These are phyloP conservation scores for Raillietiella orientalis DNA, from an alignment of 2,888 invertebrate species.

Conservation along the genomic window DNA sequence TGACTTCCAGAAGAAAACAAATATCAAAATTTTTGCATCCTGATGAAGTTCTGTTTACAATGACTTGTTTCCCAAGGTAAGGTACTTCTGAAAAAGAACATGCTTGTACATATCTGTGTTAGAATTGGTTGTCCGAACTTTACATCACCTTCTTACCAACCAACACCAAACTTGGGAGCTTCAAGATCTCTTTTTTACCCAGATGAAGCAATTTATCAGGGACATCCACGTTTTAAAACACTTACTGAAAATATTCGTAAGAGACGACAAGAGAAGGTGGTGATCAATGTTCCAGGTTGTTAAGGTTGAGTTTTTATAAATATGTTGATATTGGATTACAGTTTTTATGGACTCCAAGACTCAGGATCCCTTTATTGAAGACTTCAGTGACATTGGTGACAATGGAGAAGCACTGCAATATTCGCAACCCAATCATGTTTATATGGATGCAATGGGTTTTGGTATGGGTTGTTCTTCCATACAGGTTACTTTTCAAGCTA, in stretches of 20 bases:
- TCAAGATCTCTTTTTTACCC: conserved; percentile 62
- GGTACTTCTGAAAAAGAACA: conserved; percentile 5
- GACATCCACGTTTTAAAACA: conserved; percentile 84
- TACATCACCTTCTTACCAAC: conserved; percentile 40
- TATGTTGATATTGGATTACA: conserved; percentile 14
- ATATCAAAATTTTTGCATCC: conserved; percentile 28
- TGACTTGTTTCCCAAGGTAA: conserved; percentile 77
- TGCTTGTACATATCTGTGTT: conserved; percentile 5
- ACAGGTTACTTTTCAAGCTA: conserved; percentile 76
- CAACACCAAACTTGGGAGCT: conserved; percentile 33
- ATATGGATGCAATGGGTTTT: conserved; percentile 98
- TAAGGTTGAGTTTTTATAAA: conserved; percentile 2
- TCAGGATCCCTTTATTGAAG: conserved; percentile 35
- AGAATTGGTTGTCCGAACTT: conserved; percentile 65
- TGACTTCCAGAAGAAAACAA: conserved; percentile 52
- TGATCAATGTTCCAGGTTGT: conserved; percentile 78
- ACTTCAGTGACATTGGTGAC: conserved; percentile 22
- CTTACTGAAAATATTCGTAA: conserved; percentile 70
- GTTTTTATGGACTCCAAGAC: conserved; percentile 72
- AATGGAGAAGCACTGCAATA: conserved; percentile 25
- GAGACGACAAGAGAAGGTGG: conserved; percentile 72
- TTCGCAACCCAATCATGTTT: conserved; percentile 60
- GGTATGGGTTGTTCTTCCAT: conserved; percentile 98
- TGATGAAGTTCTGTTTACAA: conserved; percentile 55
- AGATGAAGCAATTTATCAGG: conserved; percentile 66